Percentiles rank a stretch among this genome's conserved stretches.
phyloP scores from a whole-genome alignment of 30 jellyfish, hydroid and myxozoan species.

The Aurelia aurita complex sp. Pacific region DNA sequence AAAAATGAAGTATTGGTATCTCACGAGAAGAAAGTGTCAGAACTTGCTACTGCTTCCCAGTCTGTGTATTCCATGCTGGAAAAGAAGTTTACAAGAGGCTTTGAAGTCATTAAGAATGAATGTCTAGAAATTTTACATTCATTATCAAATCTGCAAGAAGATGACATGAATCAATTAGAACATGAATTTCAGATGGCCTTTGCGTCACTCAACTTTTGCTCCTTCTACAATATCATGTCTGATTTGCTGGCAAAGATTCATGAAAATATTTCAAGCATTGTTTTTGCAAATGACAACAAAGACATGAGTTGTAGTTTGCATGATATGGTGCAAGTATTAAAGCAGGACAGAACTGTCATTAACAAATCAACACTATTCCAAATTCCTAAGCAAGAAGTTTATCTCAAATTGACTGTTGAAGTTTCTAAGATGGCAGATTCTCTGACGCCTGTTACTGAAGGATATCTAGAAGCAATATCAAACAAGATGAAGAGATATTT shows the following conservation, averaged over 20 bases:
- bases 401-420: constrained; percentile 18
- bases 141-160: constrained; percentile 41
- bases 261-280: background rate
- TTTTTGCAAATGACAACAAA: background rate
- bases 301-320: constrained; percentile 53
- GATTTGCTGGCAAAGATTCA: constrained; percentile 19
- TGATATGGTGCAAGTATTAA: constrained; percentile 52
- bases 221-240: constrained; percentile 18
- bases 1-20: constrained; percentile 11
- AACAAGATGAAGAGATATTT: constrained; percentile 4
- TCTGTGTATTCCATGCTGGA: constrained; percentile 11
- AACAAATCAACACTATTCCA: constrained; percentile 21
- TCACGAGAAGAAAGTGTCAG: background rate
- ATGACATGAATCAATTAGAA: constrained; percentile 50
- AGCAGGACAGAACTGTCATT: constrained; percentile 46
- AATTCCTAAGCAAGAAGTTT: constrained; percentile 25
- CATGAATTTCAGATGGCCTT: constrained; percentile 51
- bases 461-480: constrained; percentile 6
- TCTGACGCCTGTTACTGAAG: constrained; percentile 5
- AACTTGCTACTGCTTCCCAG: background rate
- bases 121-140: constrained; percentile 49
- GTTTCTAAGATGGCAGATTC: background rate
- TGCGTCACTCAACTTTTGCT: constrained; percentile 34
- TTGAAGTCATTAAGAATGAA: constrained; percentile 28
- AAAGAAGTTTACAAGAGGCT: constrained; percentile 4